These are phyloP conservation scores for Tamandua tetradactyla DNA, from an alignment of 2,797 vertebrate genomes.

Conservation along the genomic window DNA sequence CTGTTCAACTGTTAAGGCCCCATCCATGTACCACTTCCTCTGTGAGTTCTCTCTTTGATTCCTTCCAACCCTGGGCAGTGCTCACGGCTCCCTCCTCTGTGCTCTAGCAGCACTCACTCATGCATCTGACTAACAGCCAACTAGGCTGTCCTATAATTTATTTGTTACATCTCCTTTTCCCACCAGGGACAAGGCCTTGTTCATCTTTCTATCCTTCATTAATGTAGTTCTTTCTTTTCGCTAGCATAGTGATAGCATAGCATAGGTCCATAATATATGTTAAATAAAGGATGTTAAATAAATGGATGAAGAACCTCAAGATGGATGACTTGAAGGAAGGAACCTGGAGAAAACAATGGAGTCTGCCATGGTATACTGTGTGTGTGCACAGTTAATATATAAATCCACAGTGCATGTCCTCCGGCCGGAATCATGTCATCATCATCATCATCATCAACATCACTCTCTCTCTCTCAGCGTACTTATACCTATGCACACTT, in stretches of 20 bases:
- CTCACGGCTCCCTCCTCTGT: neutral
- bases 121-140: neutral
- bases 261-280: no score
- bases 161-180: neutral
- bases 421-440: neutral
- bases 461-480: no score
- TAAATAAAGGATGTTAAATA: neutral
- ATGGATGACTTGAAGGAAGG: neutral
- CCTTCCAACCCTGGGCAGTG: neutral
- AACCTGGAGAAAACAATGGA: neutral
- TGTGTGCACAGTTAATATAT: neutral
- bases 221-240: neutral
- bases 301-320: neutral
- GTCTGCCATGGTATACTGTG: neutral
- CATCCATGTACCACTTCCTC: neutral
- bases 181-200: neutral
- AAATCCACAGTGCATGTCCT: neutral
- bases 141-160: neutral
- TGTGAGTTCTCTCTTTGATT: neutral
- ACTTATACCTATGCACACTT: no score
- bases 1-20: neutral
- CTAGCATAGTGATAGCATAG: no score
- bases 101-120: neutral
- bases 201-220: neutral
- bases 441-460: no score